A percentile compares a stretch with the other conserved stretches of the same genome.
Evolutionary conservation across 2,888 invertebrate genomes (phyloP).

Genomic region (Xiphydria camelus): DNA sequence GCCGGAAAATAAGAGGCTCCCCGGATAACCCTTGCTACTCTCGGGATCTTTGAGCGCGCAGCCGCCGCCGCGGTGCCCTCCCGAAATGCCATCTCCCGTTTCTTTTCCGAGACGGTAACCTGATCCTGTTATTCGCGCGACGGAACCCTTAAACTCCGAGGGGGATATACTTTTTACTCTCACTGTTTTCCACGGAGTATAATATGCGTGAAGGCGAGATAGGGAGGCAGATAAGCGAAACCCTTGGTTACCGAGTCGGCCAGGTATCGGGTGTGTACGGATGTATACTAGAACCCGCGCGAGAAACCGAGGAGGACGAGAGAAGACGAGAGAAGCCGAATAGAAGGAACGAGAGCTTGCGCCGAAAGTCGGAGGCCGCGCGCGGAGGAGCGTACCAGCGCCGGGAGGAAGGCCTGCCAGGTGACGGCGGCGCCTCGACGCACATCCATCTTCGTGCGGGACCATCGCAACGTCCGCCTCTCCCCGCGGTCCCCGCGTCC

Average conservation of each 20-base stretch:
- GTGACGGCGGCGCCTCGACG: slow-evolving; percentile 55
- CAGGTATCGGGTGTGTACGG: slow-evolving; percentile 2
- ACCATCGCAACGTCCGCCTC: slow-evolving; percentile 16
- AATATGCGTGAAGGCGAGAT: slow-evolving; percentile 54
- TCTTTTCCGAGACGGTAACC: slow-evolving; percentile 44
- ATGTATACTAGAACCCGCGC: no score
- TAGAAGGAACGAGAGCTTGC: no score
- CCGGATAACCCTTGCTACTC: slow-evolving; percentile 9
- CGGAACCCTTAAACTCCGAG: slow-evolving; percentile 33
- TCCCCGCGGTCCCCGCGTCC: slow-evolving; percentile 29
- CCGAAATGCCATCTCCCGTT: slow-evolving; percentile 23
- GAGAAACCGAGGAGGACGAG: slow-evolving; percentile 3
- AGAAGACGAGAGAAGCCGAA: not conserved
- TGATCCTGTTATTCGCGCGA: slow-evolving; percentile 55
- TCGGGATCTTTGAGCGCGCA: slow-evolving; percentile 4
- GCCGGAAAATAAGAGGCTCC: not conserved
- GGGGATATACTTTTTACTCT: slow-evolving; percentile 30
- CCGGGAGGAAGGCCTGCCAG: slow-evolving; percentile 36
- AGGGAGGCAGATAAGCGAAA: slow-evolving; percentile 47
- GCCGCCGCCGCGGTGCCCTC: slow-evolving; percentile 2
- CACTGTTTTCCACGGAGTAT: slow-evolving; percentile 44
- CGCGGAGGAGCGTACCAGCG: not conserved
- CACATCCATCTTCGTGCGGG: slow-evolving; percentile 52
- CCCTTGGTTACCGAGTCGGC: slow-evolving; percentile 36
- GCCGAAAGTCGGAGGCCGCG: no score